These are phyloP conservation scores for Salvelinus fontinalis DNA, from an alignment of 2,113 vertebrate species.

Conservation along the genomic window DNA sequence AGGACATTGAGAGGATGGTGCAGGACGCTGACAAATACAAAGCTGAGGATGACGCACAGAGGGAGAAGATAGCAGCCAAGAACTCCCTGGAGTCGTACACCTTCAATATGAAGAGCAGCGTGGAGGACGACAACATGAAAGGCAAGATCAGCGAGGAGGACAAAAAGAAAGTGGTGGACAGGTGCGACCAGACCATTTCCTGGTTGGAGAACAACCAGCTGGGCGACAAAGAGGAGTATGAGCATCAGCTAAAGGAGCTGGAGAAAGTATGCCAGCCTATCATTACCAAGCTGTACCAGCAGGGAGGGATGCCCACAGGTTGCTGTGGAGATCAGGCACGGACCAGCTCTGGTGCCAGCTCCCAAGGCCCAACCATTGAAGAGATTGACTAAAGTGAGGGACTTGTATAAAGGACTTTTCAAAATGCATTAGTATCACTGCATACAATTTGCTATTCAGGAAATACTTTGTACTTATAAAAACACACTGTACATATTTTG, in stretches of 20 bases:
- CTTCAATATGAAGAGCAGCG: conserved; percentile 50
- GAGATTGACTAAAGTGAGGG: conserved; percentile 44
- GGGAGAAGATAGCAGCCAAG: conserved; percentile 51
- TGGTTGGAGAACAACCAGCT: conserved; percentile 51
- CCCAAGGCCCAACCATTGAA: conserved; percentile 53
- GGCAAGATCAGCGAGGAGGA: conserved; percentile 46
- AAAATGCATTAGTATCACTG: too few species aligned
- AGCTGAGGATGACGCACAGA: conserved; percentile 49
- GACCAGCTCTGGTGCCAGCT: conserved; percentile 15
- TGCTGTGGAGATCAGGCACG: conserved; percentile 23
- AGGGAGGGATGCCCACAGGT: conserved; percentile 36
- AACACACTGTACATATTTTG: neutral
- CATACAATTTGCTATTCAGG: too few species aligned
- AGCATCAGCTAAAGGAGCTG: conserved; percentile 51
- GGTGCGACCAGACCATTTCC: conserved; percentile 39
- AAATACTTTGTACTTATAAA: too few species aligned
- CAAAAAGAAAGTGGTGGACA: conserved; percentile 39
- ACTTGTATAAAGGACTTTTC: too few species aligned
- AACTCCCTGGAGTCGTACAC: conserved; percentile 57
- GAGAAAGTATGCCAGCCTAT: conserved; percentile 20
- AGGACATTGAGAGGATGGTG: conserved; percentile 62
- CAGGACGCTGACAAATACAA: conserved; percentile 54
- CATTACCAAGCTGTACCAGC: conserved; percentile 50
- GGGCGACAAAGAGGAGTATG: conserved; percentile 50
- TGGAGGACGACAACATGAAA: conserved; percentile 50